These are phyloP conservation scores for Limnephilus auricula DNA, from an alignment of 2,888 invertebrate genomes.

Conservation along the genomic window DNA sequence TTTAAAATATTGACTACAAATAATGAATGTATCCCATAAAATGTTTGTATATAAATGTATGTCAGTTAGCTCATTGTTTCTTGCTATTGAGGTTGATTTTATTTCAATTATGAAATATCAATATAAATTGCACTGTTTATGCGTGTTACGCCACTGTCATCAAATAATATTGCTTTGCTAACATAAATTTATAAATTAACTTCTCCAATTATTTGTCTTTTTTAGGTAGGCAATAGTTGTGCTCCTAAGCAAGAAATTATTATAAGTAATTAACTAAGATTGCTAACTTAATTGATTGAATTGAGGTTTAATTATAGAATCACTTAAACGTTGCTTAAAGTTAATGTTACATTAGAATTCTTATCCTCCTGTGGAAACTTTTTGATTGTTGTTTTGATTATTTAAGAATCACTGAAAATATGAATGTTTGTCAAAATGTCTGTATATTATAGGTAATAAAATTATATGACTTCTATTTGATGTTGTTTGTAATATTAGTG, in stretches of 20 bases:
- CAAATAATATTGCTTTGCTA: background rate
- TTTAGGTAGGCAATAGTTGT: too few relatives aligned
- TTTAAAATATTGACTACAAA: conserved; percentile 10
- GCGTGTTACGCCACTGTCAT: too few relatives aligned
- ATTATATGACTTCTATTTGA: background rate
- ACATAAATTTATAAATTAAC: background rate
- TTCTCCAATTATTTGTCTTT: background rate
- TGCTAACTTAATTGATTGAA: background rate
- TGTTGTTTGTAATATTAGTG: background rate
- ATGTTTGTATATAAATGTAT: background rate
- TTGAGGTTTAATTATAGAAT: background rate
- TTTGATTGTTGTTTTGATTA: background rate
- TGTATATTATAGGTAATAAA: background rate
- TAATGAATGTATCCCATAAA: background rate
- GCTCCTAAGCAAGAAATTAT: background rate
- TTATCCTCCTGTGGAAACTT: background rate
- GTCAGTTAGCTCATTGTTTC: background rate
- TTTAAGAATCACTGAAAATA: background rate
- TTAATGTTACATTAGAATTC: background rate
- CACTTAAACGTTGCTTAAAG: background rate
- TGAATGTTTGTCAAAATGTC: background rate
- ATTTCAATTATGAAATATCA: background rate
- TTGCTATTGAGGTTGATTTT: background rate
- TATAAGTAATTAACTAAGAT: background rate
- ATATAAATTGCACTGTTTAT: background rate